Percentiles rank a stretch among this genome's conserved stretches.
Conservation (phyloP, 2,888 invertebrate species). For the Toxonevra muliebris region DNA sequence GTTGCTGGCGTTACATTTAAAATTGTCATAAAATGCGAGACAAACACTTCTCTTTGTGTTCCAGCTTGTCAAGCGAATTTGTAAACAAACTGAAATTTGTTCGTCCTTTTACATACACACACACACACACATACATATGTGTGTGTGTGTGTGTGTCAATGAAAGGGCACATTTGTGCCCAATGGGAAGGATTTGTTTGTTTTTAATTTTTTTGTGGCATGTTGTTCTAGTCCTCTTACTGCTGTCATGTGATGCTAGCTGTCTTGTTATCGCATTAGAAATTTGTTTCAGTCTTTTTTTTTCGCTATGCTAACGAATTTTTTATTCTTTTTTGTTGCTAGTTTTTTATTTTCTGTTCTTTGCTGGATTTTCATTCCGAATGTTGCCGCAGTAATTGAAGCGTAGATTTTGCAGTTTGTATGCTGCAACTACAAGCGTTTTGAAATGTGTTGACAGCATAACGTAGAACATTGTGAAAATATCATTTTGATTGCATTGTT, state of each 20-base stretch:
- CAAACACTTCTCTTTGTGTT: not conserved
- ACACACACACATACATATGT: not conserved
- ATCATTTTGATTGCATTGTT: no score
- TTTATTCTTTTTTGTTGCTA: not conserved
- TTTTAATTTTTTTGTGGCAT: slow-evolving; percentile 33
- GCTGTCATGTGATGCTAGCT: slow-evolving; percentile 37
- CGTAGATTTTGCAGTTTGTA: slow-evolving; percentile 35
- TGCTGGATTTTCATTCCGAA: slow-evolving; percentile 26
- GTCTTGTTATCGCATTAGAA: slow-evolving; percentile 41
- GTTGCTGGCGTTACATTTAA: slow-evolving; percentile 18
- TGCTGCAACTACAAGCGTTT: no score
- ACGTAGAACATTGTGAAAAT: no score
- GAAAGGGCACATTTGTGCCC: slow-evolving; percentile 42
- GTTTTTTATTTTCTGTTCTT: slow-evolving; percentile 22
- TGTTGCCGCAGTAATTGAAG: slow-evolving; percentile 41
- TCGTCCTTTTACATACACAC: slow-evolving; percentile 2
- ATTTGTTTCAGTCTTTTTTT: slow-evolving; percentile 27
- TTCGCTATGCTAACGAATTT: slow-evolving; percentile 10
- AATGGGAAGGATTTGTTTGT: slow-evolving; percentile 39
- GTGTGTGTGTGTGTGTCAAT: not conserved
- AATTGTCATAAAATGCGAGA: slow-evolving; percentile 45
- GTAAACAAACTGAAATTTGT: slow-evolving; percentile 31
- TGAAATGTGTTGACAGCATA: no score
- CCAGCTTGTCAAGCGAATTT: slow-evolving; percentile 10
- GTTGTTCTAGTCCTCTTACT: slow-evolving; percentile 21